Conservation (phyloP, 1,140 invertebrate species). For the Periplaneta americana region DNA sequence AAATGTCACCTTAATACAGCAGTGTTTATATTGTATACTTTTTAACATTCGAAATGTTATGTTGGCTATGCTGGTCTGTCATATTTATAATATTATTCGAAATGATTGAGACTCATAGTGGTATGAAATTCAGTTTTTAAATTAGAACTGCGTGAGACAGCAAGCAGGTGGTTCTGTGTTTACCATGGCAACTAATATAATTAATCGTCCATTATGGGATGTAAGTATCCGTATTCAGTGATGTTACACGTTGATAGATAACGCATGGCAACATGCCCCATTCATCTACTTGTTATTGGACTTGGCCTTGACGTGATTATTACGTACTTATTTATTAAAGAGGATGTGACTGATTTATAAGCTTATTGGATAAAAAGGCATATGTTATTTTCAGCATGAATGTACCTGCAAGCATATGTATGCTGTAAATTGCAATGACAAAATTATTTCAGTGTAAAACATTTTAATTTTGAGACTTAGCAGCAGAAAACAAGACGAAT, state of each 20-base stretch:
- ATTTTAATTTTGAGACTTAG: no score
- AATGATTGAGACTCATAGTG: background rate
- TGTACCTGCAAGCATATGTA: no score
- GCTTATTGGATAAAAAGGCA: no score
- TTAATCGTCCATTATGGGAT: background rate
- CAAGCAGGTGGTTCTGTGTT: background rate
- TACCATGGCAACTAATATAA: background rate
- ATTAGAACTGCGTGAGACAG: background rate
- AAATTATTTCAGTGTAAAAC: no score
- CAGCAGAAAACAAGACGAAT: no score
- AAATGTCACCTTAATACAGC: no score
- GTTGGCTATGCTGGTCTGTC: background rate
- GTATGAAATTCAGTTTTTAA: background rate
- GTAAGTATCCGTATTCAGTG: background rate
- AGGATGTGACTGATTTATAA: no score
- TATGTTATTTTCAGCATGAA: no score
- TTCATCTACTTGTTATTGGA: background rate
- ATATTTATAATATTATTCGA: background rate
- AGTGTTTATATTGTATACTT: background rate
- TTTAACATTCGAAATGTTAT: background rate
- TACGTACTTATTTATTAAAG: no score
- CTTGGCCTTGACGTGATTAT: background rate
- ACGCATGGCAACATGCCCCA: background rate
- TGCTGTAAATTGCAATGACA: no score
- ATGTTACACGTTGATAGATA: background rate